These are phyloP conservation scores for Drosophila mimica DNA, from an alignment of 2,888 invertebrate genomes.

Conservation along the genomic window DNA sequence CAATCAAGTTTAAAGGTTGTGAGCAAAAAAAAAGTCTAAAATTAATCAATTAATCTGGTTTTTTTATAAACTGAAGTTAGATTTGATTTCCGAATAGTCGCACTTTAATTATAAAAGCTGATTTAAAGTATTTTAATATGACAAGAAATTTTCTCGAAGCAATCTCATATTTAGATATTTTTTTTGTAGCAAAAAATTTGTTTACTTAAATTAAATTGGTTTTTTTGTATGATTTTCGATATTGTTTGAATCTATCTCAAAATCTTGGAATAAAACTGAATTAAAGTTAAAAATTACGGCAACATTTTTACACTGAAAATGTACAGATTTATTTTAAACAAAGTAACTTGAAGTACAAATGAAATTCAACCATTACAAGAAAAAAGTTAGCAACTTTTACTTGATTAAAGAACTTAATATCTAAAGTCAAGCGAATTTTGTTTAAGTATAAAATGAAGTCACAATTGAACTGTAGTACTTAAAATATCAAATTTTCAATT, in stretches of 20 bases:
- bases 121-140: too few relatives aligned
- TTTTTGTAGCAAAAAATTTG: background rate
- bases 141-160: background rate
- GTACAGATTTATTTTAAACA: background rate
- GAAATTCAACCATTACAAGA: background rate
- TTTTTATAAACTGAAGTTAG: background rate
- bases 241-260: background rate
- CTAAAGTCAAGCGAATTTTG: background rate
- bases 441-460: background rate
- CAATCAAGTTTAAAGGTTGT: too few relatives aligned
- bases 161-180: background rate
- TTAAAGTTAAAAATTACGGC: background rate
- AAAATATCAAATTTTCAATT: background rate
- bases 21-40: too few relatives aligned
- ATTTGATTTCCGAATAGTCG: background rate
- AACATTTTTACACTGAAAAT: background rate
- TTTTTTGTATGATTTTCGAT: background rate
- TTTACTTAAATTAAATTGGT: too few relatives aligned
- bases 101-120: too few relatives aligned
- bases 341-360: background rate
- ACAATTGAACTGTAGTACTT: background rate
- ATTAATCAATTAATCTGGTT: background rate
- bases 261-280: rapidly evolving
- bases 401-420: background rate
- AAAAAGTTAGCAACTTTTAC: background rate